Evolutionary conservation across 1,140 invertebrate species (phyloP), one percentile per base, ranked within the genome.

Genomic region (Drosophila sulfurigaster): DNA sequence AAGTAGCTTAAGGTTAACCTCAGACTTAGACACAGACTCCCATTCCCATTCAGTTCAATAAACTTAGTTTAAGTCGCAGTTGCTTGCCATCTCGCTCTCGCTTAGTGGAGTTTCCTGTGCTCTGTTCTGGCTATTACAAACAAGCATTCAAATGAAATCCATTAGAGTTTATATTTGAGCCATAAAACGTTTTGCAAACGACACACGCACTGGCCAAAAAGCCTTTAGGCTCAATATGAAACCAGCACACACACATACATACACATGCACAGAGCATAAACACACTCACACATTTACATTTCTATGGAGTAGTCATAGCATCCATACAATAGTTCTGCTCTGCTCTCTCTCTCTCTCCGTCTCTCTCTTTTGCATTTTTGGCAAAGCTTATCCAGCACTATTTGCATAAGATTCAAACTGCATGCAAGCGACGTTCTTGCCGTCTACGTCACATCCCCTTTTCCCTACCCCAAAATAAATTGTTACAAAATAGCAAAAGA

Each of bases 321-420:
- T 28, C 15, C 15, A n/a, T 25, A 13, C 35, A 58, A 51, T 64
- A 11, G 59, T 11, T 13, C 20, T 60, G 5, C 45, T 20, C 58
- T 49, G 20, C 43, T 60, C 58, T 49, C 59, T 66, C 54, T 45
- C 41, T 13, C 41, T 51, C 38, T n/a, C 3, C 5, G 2, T 45
- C 25, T 11, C 43, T 2, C 48, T 45, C 35, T 1, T 8, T 5
- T 11, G 38, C 38, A 28, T 56, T 46, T 63, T 65, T 62, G 45
- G 73, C 54, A 65, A 73, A 73, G 82, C 83, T 87, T 82, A 88
- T 81, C 82, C 83, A 69, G 78, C 89, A 88, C 78, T 89, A 88
- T 88, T 89, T 88, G 83, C 83, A 89, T 88, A 88, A 79, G 85
- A 88, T 88, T 81, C 74, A 83, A 88, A 89, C 77, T 88, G 80